Evolutionary conservation across 1,140 invertebrate species (phyloP), one percentile per base, ranked within the genome.

Genomic region (Stegodyphus dumicola): DNA sequence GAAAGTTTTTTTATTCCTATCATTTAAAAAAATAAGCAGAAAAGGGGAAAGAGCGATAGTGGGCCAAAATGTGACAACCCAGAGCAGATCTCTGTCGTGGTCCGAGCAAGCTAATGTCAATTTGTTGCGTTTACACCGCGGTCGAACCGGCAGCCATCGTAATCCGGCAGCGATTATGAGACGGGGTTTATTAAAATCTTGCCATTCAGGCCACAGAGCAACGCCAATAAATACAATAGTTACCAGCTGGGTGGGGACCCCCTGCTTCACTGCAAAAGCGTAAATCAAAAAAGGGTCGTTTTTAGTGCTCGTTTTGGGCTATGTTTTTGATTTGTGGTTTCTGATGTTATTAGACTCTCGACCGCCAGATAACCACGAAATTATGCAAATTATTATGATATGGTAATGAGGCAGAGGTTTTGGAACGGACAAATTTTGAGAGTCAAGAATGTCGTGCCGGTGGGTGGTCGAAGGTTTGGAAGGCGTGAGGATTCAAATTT

Each of bases 191-290:
- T 83, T 83, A 83, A 83, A 83, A 83, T 75, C 80, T 75, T 71
- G 71, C 80, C 80, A 70, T 80, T 75, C 71, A 66, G 6, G 10
- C 48, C 80, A n/a, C 71, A 33, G 69, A 83, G 54, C 70, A 33
- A 64, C 80, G 70, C 80, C 80, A 75, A 83, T 83, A 83, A 83
- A 66, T 54, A 83, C 80, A 83, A 83, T 83, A 18, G 80, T 15
- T 52, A n/a, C 54, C 71, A 54, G 60, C 71, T 9, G 80, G 70
- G 56, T 48, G 13, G 33, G 18, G 66, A 75, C 54, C 17, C 71
- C 79, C 70, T 54, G 71, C 48, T 11, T 70, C 56, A 17, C n/a
- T n/a, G 48, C 33, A 66, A 60, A 53, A 53, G 52, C 60, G 49
- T 17, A 49, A 60, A 64, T 18, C 33, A 83, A 64, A 74, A 83